Conservation (phyloP, 1,140 invertebrate genomes). For the Aphelenchoides besseyi region DNA sequence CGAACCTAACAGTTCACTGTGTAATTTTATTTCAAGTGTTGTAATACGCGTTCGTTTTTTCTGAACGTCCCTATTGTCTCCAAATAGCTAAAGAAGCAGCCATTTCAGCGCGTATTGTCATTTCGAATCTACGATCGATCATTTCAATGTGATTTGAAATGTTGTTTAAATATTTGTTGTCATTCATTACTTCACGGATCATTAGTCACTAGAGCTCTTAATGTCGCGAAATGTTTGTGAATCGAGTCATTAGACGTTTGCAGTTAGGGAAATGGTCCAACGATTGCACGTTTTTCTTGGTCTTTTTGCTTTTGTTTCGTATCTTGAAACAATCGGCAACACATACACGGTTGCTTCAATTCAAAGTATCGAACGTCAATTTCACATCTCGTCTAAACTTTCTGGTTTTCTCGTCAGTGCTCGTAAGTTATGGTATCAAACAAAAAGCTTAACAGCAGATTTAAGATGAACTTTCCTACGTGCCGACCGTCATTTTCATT, state of each 20-base stretch:
- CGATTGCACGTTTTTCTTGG: conserved; percentile 41
- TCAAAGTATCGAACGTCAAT: conserved; percentile 58
- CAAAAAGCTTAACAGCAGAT: neutral
- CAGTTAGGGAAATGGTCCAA: conserved; percentile 38
- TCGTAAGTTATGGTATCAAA: conserved; percentile 29
- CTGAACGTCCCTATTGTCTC: too few relatives aligned
- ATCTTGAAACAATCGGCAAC: conserved; percentile 50
- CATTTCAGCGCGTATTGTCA: too few relatives aligned
- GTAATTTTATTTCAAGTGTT: too few relatives aligned
- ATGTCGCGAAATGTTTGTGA: neutral
- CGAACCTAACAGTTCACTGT: too few relatives aligned
- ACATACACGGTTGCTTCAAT: conserved; percentile 49
- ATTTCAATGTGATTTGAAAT: too few relatives aligned
- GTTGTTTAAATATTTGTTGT: too few relatives aligned
- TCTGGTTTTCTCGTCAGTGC: conserved; percentile 59
- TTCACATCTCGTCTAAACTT: conserved; percentile 60
- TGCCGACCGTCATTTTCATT: conserved; percentile 61
- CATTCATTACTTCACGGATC: neutral
- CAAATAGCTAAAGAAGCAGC: too few relatives aligned
- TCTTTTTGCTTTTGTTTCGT: conserved; percentile 47
- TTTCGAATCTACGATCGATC: too few relatives aligned
- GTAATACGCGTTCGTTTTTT: too few relatives aligned
- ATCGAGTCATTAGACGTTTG: too few relatives aligned
- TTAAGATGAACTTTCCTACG: conserved; percentile 59
- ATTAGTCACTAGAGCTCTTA: neutral